Base-by-base conservation (phyloP, 2,888 invertebrate species). In the Acheta domesticus region DNA sequence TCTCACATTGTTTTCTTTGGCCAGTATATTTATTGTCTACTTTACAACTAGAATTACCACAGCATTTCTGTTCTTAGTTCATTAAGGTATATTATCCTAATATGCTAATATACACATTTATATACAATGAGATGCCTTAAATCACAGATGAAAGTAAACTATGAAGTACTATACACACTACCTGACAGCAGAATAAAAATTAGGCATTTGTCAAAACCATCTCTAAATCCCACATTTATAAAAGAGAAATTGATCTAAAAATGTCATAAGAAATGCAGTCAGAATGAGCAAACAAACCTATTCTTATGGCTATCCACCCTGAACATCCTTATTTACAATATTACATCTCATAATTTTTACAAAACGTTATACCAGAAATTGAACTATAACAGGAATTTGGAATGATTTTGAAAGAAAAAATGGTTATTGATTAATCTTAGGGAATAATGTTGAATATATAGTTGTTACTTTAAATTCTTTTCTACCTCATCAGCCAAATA, bases 131-230 rank as follows among this genome's bases (percentile, higher is more conserved):
- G 62, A 62, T 62, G 62, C 62, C 62, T 12, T n/a, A 62, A 62
- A 62, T 62, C 62, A 62, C 62, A 62, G 62, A 62, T n/a, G n/a
- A 62, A 62, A 62, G n/a, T 19, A 62, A 62, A 19, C 62, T 62
- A 62, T 12, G 62, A 62, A 62, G 36, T 36, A 62, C 16, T 62
- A 62, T 62, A n/a, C 5, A 62, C n/a, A 62, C 62, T 62, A 62
- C n/a, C 62, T 62, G n/a, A 14, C 14, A 62, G n/a, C 16, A 62
- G 16, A 19, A 62, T 19, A 62, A 62, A 62, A 19, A 62, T 62
- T 62, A 62, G 62, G 62, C 62, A 4, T 62, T 62, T 62, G n/a
- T 62, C 14, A 19, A 19, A 62, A 14, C n/a, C n/a, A 19, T 19
- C n/a, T 8, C n/a, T 62, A 62, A n/a, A n/a, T n/a, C 62, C n/a